Evolutionary conservation across 2,113 vertebrate genomes (phyloP).

Genomic region (Gasterosteus nipponicus): DNA sequence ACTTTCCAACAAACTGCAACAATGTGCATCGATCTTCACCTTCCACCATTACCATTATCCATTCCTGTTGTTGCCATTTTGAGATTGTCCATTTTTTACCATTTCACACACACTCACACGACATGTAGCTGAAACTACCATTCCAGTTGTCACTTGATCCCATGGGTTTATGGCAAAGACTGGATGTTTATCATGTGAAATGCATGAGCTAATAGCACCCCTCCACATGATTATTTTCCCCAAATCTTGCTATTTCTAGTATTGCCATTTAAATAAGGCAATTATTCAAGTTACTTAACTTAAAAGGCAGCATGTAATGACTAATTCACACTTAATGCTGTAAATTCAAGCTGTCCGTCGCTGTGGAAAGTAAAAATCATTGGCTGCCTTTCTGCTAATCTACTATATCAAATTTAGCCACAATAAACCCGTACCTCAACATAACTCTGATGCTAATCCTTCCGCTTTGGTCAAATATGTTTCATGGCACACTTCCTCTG

Average conservation of each 20-base stretch:
- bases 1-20: constrained; percentile 37
- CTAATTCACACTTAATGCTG: neutral
- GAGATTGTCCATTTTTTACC: constrained; percentile 20
- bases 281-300: neutral
- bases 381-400: neutral
- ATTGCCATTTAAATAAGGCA: neutral
- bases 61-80: constrained; percentile 43
- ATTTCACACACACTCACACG: constrained; percentile 55
- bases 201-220: neutral
- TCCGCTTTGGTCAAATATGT: neutral
- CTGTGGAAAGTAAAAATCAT: neutral
- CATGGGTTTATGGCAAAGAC: constrained; percentile 27
- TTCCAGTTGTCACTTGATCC: constrained; percentile 39
- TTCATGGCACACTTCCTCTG: neutral
- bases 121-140: constrained; percentile 32
- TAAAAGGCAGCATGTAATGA: neutral
- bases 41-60: constrained; percentile 48
- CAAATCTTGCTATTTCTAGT: neutral
- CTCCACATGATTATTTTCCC: neutral
- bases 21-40: constrained; percentile 28
- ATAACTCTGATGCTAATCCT: neutral
- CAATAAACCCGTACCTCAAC: neutral
- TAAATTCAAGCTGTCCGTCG: neutral
- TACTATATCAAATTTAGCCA: neutral
- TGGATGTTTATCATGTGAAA: neutral